phyloP scores from a whole-genome alignment of 2,113 vertebrate genomes.

The Garra rufa region DNA sequence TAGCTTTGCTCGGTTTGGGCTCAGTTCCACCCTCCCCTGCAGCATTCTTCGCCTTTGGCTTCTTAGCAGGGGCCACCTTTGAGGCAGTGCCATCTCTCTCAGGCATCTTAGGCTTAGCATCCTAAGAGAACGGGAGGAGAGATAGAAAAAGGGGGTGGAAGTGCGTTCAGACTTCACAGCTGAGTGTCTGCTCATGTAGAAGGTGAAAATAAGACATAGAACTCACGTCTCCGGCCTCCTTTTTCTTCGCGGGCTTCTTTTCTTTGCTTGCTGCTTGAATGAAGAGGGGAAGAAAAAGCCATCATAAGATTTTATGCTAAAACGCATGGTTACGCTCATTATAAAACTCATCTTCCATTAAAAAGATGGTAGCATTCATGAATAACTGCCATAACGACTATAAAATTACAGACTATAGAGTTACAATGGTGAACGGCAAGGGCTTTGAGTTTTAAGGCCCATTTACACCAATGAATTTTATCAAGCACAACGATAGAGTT shows the following conservation, averaged over 20 bases:
- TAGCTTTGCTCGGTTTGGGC: conserved; percentile 54
- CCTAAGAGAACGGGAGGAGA: conserved; percentile 48
- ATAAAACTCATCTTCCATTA: background rate
- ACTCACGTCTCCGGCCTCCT: background rate
- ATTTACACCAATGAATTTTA: background rate
- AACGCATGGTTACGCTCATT: background rate
- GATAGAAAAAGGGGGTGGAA: background rate
- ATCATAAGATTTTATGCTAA: background rate
- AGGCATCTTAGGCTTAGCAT: conserved; percentile 51
- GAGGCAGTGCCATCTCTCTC: conserved; percentile 3
- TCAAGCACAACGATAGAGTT: background rate
- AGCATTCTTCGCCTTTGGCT: conserved; percentile 67
- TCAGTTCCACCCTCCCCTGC: conserved; percentile 26
- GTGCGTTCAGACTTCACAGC: background rate
- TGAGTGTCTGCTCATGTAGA: background rate
- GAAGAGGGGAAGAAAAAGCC: background rate
- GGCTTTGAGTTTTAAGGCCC: background rate
- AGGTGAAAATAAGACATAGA: background rate
- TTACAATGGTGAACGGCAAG: background rate
- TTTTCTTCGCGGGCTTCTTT: conserved; percentile 16
- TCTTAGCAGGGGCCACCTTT: conserved; percentile 70
- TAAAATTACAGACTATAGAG: too few relatives aligned
- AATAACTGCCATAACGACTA: too few relatives aligned
- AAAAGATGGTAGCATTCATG: background rate
- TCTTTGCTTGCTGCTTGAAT: conserved; percentile 10